Base-by-base conservation (phyloP, 2,113 vertebrate species). In the Salvator merianae region DNA sequence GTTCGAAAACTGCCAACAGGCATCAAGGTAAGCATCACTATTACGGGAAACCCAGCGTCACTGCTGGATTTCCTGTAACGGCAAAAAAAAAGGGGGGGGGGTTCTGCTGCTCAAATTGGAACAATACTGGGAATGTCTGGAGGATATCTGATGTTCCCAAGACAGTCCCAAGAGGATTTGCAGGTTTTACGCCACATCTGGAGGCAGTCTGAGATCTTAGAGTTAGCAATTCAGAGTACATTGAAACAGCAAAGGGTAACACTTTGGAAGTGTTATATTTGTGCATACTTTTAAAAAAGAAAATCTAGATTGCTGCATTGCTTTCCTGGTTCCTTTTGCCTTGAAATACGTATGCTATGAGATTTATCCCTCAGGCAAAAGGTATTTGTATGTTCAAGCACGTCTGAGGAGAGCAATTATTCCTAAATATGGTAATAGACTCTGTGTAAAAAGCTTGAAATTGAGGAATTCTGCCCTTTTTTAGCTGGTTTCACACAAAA, bases 281-380 rank as follows among this genome's bases (percentile, higher is more conserved):
- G 18, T 65, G n/a, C 55, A 9, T 66, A 47, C 1, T 40, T 24
- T 81, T 77, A 30, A n/a, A 50, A 59, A 59, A 59, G 14, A 59
- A 59, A 30, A 88, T 83, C 68, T 34, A 83, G 59, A 77, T 68
- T 72, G 75, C 34, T 88, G 24, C 68, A 43, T 8, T 65, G 30
- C 10, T 84, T 78, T 75, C 76, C 30, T 70, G 47, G 30, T 74
- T 85, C 12, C 32, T 70, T 82, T 84, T 12, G 71, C 43, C 53
- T 59, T 86, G 38, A 77, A 90, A 89, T 71, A 84, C 40, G 84
- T 82, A 55, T 89, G 84, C 87, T 86, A 77, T 82, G 66, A 38
- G 12, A 66, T 9, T 83, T n/a, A n/a, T 89, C 53, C 72, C 34
- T 40, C 47, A 87, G 83, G 71, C 76, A 75, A 81, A 14, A 0